Evolutionary conservation across 2,888 invertebrate genomes (phyloP).

Genomic region (Sisyra nigra): DNA sequence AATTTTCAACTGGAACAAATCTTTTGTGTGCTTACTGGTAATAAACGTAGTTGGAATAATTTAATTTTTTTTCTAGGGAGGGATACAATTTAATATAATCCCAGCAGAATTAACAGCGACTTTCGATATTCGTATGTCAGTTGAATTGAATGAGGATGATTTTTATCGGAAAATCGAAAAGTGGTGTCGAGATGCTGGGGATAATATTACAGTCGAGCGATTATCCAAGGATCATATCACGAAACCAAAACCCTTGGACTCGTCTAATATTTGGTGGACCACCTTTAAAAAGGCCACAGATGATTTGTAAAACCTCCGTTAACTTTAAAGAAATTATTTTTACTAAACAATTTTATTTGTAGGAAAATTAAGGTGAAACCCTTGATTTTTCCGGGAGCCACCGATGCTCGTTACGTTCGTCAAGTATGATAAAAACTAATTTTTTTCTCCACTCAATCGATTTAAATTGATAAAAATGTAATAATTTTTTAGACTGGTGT

Average conservation of each 20-base stretch:
- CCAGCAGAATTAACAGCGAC: constrained; percentile 63
- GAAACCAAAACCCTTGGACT: constrained; percentile 32
- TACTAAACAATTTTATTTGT: constrained; percentile 21
- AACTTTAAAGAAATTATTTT: no score
- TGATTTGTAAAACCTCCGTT: constrained; percentile 27
- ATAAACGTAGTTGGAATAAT: no score
- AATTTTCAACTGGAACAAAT: no score
- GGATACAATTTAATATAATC: constrained; percentile 81
- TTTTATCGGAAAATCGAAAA: constrained; percentile 30
- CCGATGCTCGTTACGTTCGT: constrained; percentile 76
- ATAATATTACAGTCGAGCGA: constrained; percentile 35
- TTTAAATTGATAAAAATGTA: background rate
- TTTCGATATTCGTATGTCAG: constrained; percentile 57
- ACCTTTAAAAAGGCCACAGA: constrained; percentile 35
- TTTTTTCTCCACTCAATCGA: background rate
- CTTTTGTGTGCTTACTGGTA: no score
- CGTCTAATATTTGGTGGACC: constrained; percentile 40
- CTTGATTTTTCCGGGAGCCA: constrained; percentile 78
- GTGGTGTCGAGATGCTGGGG: constrained; percentile 39
- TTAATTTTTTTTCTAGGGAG: constrained; percentile 46
- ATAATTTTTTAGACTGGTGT: constrained; percentile 39
- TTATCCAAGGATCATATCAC: constrained; percentile 32
- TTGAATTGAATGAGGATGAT: constrained; percentile 39
- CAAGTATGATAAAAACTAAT: constrained; percentile 18
- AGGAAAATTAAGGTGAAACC: constrained; percentile 50